phyloP scores from a whole-genome alignment of 2,888 invertebrate species.

The Nomada ruficornis region DNA sequence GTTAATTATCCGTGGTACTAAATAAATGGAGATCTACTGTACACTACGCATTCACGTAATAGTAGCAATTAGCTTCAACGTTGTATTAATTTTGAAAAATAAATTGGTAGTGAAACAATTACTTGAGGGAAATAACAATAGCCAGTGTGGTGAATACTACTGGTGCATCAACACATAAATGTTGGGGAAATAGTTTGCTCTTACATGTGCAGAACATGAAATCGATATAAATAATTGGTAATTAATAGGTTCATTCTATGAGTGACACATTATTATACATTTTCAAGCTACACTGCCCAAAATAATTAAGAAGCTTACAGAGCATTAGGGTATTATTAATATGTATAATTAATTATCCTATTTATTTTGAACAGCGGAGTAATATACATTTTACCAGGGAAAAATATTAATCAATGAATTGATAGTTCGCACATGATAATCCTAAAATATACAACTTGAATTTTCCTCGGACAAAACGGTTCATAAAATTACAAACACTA shows the following conservation, averaged over 20 bases:
- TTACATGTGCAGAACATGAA: neutral
- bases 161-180: neutral
- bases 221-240: neutral
- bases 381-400: neutral
- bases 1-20: neutral
- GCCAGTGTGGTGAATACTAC: neutral
- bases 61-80: neutral
- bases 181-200: neutral
- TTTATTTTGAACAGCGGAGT: neutral
- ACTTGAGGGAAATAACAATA: neutral
- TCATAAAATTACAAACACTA: neutral
- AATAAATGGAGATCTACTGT: conserved; percentile 2
- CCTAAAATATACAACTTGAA: neutral
- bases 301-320: neutral
- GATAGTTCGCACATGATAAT: neutral
- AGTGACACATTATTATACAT: neutral
- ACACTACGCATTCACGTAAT: neutral
- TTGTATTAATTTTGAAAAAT: neutral
- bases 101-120: neutral
- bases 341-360: too few relatives aligned
- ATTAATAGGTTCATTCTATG: neutral
- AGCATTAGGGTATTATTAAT: neutral
- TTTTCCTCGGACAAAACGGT: neutral
- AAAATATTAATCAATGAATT: neutral
- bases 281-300: neutral